Base-by-base conservation (phyloP, 1,140 invertebrate genomes). In the Gonioctena quinquepunctata region DNA sequence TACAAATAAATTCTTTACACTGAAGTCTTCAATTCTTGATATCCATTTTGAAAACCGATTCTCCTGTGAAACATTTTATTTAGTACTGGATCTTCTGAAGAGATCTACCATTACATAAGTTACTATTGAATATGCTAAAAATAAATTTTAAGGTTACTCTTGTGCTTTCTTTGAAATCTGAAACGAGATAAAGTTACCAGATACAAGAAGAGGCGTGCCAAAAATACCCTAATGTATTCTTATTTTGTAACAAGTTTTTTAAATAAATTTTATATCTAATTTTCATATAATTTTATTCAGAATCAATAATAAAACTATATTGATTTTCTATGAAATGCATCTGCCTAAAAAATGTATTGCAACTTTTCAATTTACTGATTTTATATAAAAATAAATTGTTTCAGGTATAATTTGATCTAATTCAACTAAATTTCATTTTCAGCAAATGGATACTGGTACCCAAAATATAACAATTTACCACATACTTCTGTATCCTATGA, bases 1-100 rank as follows among this genome's bases (percentile, higher is more conserved):
- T 81, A 79, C 78, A 74, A 82, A 81, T 80, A 82, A 80, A 81
- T 78, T 80, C 76, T 76, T 79, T 79, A 70, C 74, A 77, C 63
- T 67, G 70, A 71, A 71, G 21, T 26, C n/a, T 16, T 27, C 27
- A 28, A 19, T 27, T 27, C 23, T 27, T n/a, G n/a, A n/a, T 27
- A 21, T 16, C 27, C 59, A 61, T 27, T 27, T 19, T 23, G 13
- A 11, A 61, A 27, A 61, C 54, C 28, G 5, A 61, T 61, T n/a
- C n/a, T n/a, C 59, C 25, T 56, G 22, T 21, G 22, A 61, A 13
- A n/a, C 50, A 61, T 16, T 28, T 18, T 13, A 19, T 26, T 42
- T 27, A 57, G 21, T 22, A 57, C 21, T 22, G 7, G 54, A 19
- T 7, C 11, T 22, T n/a, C 13, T 21, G 19, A 54, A 21, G n/a